These are phyloP conservation scores for Myotis brandtii DNA, from an alignment of 2,113 vertebrate species.

Conservation along the genomic window DNA sequence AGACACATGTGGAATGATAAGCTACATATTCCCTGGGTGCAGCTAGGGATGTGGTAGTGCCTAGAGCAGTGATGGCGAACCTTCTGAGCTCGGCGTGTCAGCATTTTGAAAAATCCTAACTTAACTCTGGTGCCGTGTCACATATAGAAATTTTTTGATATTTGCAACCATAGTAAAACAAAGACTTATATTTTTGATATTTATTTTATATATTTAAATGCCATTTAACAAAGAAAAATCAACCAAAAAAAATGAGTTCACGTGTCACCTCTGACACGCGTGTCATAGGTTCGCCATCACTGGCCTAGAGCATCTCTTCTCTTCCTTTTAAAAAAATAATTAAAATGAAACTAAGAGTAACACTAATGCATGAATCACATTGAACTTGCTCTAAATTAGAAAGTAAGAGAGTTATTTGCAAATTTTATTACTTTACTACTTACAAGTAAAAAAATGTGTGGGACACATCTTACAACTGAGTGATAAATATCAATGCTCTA, in stretches of 20 bases:
- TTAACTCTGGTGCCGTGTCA: too few relatives aligned
- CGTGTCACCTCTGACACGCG: too few relatives aligned
- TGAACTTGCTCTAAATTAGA: not conserved
- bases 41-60: not conserved
- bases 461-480: not conserved
- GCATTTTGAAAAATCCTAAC: too few relatives aligned
- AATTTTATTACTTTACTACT: not conserved
- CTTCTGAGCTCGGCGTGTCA: too few relatives aligned
- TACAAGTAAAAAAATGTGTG: not conserved
- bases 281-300: too few relatives aligned
- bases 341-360: not conserved
- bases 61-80: not conserved
- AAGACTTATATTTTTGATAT: too few relatives aligned
- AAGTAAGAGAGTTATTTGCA: conserved; percentile 2
- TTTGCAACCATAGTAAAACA: too few relatives aligned
- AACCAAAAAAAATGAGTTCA: too few relatives aligned
- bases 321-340: not conserved
- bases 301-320: not conserved
- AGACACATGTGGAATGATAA: not conserved
- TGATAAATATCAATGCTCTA: not conserved
- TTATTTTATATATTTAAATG: too few relatives aligned
- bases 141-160: too few relatives aligned
- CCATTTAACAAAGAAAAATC: too few relatives aligned
- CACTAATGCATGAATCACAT: not conserved
- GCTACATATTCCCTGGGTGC: too few relatives aligned